These are phyloP conservation scores for Heliconius hermathena DNA, from an alignment of 1,140 invertebrate genomes.

Conservation along the genomic window DNA sequence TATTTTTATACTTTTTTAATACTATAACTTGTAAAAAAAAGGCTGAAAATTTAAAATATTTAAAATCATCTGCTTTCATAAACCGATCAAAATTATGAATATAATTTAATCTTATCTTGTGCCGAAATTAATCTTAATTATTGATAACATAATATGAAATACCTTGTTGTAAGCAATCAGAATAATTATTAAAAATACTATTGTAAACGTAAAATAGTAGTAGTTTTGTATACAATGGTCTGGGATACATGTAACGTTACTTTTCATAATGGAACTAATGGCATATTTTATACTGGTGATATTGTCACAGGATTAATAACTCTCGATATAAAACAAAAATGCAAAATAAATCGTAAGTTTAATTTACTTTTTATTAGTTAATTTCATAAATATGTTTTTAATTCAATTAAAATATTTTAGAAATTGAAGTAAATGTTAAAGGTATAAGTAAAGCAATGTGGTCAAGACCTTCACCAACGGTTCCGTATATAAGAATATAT, in stretches of 20 bases:
- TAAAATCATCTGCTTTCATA: background rate
- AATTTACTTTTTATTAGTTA: background rate
- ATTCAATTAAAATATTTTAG: conserved; percentile 49
- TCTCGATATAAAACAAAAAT: conserved; percentile 60
- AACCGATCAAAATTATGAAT: background rate
- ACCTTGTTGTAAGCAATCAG: background rate
- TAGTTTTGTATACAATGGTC: conserved; percentile 47
- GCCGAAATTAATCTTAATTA: background rate
- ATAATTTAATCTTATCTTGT: conserved; percentile 12
- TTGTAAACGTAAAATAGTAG: background rate
- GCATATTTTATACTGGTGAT: conserved; percentile 64
- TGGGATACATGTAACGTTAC: conserved; percentile 61
- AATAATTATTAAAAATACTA: background rate
- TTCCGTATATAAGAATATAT: conserved; percentile 70
- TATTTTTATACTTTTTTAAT: background rate
- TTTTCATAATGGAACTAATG: conserved; percentile 60
- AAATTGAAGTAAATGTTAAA: conserved; percentile 58
- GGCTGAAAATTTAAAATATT: background rate
- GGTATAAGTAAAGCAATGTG: conserved; percentile 63
- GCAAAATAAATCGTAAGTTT: conserved; percentile 61
- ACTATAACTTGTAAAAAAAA: background rate
- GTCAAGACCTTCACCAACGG: conserved; percentile 58
- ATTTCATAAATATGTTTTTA: background rate
- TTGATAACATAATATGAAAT: background rate
- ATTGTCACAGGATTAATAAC: conserved; percentile 64